phyloP scores from a whole-genome alignment of 2,888 invertebrate genomes.

The Seladonia tumulorum region DNA sequence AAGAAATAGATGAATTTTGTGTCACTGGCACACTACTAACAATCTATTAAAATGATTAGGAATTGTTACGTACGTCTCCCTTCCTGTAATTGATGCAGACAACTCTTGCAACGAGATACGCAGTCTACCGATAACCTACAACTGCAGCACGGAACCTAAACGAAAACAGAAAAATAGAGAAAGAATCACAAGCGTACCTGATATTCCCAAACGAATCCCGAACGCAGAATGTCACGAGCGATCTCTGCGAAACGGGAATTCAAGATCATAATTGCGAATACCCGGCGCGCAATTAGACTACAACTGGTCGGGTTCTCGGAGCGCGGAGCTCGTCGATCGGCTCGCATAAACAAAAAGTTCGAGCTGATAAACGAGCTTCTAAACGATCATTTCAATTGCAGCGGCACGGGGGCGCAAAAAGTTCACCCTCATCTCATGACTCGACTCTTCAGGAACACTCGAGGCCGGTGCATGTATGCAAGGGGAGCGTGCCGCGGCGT shows the following conservation, averaged over 20 bases:
- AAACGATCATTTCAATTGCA: constrained; percentile 11
- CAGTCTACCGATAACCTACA: not conserved
- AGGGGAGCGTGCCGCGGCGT: not conserved
- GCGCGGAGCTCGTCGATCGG: not conserved
- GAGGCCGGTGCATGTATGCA: constrained; percentile 3
- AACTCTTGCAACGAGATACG: too few relatives aligned
- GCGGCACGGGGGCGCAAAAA: not conserved
- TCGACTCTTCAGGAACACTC: constrained; percentile 8
- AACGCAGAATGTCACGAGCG: not conserved
- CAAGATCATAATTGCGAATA: not conserved
- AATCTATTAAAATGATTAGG: too few relatives aligned
- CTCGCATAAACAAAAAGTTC: not conserved
- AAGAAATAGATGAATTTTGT: too few relatives aligned
- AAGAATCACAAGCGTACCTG: too few relatives aligned
- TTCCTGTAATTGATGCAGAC: too few relatives aligned
- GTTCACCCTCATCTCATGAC: constrained; percentile 8
- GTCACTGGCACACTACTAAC: too few relatives aligned
- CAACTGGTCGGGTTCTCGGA: not conserved
- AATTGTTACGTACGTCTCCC: too few relatives aligned
- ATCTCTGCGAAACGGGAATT: not conserved
- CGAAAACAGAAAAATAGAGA: not conserved
- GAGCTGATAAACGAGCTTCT: not conserved
- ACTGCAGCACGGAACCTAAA: not conserved
- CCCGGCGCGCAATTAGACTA: not conserved
- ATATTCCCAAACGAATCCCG: not conserved